Base-by-base conservation (phyloP, 1,140 invertebrate genomes). In the Nautilus pompilius region DNA sequence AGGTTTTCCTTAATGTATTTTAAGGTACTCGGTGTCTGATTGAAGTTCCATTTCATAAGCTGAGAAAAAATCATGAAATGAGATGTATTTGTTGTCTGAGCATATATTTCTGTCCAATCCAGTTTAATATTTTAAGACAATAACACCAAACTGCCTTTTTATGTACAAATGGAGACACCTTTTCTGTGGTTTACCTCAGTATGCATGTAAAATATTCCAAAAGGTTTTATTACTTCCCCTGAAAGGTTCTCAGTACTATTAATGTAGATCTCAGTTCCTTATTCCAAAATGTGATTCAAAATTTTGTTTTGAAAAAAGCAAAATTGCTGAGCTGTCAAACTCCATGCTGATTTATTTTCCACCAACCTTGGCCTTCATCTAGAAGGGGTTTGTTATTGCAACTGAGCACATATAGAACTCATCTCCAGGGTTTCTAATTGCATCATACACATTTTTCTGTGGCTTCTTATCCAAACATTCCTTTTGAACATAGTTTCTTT, bases 1-100 rank as follows among this genome's bases (percentile, higher is more conserved):
- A 72, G 22, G 8, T 56, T 55, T 10, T 54, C 67, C 36, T 69
- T 62, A 29, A 71, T 59, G 20, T 36, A 45, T 36, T 66, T 69
- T 1, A 70, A n/a, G 1, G 22, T 53, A 5, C 63, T 58, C 13
- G 58, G 49, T 20, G 49, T 60, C 6, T 65, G 46, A 34, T 22
- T 10, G 58, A 6, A 26, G 24, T 3, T 26, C 13, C 2, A 26
- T 46, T 13, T 26, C 24, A n/a, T 4, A 5, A 24, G 29, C 20
- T 4, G 13, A 17, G 30, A n/a, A 5, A 17, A 15, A 63, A n/a
- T n/a, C n/a, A n/a, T n/a, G n/a, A n/a, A n/a, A n/a, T n/a, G n/a
- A n/a, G n/a, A n/a, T n/a, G n/a, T n/a, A n/a, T n/a, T 57, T 4
- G 51, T 51, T 15, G 48, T n/a, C n/a, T n/a, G n/a, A n/a, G n/a